These are phyloP conservation scores for Epinephelus coioides DNA, from an alignment of 2,797 vertebrate genomes.

Conservation along the genomic window DNA sequence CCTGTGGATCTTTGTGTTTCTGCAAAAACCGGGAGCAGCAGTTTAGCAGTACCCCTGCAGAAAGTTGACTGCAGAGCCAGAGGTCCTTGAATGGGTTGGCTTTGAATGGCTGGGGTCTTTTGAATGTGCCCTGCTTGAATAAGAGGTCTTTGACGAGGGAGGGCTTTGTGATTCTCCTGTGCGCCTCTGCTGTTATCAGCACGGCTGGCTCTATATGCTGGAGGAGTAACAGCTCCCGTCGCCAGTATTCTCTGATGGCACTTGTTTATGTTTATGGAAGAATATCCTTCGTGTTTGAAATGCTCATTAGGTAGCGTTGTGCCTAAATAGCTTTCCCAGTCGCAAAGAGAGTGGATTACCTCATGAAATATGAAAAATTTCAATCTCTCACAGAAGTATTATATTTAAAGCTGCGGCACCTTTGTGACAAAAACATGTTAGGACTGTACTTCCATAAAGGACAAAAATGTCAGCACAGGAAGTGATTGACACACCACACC, in stretches of 20 bases:
- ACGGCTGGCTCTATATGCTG: constrained; percentile 34
- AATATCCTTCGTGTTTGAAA: constrained; percentile 28
- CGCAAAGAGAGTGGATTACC: constrained; percentile 10
- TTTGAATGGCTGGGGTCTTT: constrained; percentile 69
- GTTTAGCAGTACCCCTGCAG: constrained; percentile 74
- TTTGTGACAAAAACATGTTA: constrained; percentile 1
- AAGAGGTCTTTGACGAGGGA: constrained; percentile 67
- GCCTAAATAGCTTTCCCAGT: constrained; percentile 11
- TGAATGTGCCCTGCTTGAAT: constrained; percentile 67
- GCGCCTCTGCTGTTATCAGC: constrained; percentile 57
- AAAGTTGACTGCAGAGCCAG: constrained; percentile 73
- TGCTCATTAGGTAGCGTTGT: constrained; percentile 28
- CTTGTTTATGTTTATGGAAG: constrained; percentile 37
- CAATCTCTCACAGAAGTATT: constrained; percentile 11
- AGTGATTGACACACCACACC: constrained; percentile 49
- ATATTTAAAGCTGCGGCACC: not conserved
- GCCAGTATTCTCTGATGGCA: constrained; percentile 31
- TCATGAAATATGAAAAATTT: constrained; percentile 6
- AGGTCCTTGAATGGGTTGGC: constrained; percentile 71
- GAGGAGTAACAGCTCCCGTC: constrained; percentile 24
- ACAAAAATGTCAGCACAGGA: not conserved
- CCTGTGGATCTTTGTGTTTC: constrained; percentile 73
- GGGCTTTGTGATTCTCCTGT: constrained; percentile 69
- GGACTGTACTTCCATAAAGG: not conserved
- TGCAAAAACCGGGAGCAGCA: constrained; percentile 73